phyloP scores from a whole-genome alignment of 1,140 invertebrate genomes.

The Drosophila teissieri region DNA sequence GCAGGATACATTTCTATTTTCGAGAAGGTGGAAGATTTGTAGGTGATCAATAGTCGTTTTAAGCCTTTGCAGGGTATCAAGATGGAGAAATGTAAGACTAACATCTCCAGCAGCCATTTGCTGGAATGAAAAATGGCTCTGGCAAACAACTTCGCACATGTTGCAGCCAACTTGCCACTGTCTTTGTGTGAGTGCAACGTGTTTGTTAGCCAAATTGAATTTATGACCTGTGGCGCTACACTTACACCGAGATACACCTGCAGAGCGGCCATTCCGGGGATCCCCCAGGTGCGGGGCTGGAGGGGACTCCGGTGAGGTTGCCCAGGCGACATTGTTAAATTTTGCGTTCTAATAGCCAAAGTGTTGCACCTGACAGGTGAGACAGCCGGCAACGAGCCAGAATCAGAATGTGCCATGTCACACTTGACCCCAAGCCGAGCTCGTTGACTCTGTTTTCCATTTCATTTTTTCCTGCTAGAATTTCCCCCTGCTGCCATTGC shows the following conservation, averaged over 20 bases:
- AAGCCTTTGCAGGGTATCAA: conserved; percentile 22
- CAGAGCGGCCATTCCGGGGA: not conserved
- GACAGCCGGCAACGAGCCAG: conserved; percentile 49
- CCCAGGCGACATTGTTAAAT: conserved; percentile 77
- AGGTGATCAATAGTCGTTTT: not conserved
- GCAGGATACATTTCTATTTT: too few species aligned
- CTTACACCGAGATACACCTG: conserved; percentile 28
- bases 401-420: conserved; percentile 60
- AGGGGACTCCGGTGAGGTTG: conserved; percentile 17
- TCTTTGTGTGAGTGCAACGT: conserved; percentile 48
- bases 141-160: conserved; percentile 61
- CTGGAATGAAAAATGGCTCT: conserved; percentile 60
- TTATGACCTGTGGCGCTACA: conserved; percentile 77
- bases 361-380: conserved; percentile 56
- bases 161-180: conserved; percentile 52
- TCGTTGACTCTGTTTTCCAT: conserved; percentile 40
- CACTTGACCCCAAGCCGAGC: conserved; percentile 58
- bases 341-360: conserved; percentile 72
- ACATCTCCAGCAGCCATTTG: conserved; percentile 49
- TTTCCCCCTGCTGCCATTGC: conserved; percentile 1
- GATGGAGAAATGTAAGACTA: conserved; percentile 36
- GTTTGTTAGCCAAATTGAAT: conserved; percentile 82
- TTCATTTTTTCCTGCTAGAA: not conserved
- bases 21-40: too few species aligned
- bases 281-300: conserved; percentile 14